Conservation (phyloP, 2,888 invertebrate species). For the Agrypnus murinus region DNA sequence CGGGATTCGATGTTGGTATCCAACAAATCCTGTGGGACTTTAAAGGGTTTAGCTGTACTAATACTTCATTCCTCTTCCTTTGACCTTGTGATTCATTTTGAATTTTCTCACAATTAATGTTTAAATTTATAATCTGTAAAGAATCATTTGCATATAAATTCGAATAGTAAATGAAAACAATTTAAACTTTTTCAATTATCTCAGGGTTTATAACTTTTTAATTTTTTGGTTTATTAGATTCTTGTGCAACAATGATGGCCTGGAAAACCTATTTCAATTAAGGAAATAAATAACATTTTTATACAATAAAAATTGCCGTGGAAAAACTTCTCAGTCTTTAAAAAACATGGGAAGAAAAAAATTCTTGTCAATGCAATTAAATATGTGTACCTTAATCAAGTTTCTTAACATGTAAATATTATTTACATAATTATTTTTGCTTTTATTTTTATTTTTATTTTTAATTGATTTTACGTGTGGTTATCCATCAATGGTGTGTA, state of each 20-base stretch:
- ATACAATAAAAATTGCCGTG: not conserved
- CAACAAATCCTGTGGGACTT: not conserved
- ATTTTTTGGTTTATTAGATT: conserved; percentile 7
- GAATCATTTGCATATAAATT: conserved; percentile 28
- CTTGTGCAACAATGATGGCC: not conserved
- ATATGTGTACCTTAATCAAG: not conserved
- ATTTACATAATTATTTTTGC: not conserved
- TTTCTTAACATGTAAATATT: not conserved
- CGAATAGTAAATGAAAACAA: conserved; percentile 15
- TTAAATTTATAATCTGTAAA: conserved; percentile 5
- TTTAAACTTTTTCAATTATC: conserved; percentile 32
- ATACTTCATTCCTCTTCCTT: not conserved
- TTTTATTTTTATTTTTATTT: no score
- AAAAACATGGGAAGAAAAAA: no score
- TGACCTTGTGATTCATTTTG: not conserved
- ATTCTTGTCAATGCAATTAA: no score
- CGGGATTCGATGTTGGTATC: conserved; percentile 6
- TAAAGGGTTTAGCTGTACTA: not conserved
- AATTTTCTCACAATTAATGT: conserved; percentile 9
- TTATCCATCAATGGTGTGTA: no score
- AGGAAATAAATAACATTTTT: not conserved
- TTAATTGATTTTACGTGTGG: no score
- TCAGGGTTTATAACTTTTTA: conserved; percentile 8
- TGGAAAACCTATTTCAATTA: not conserved
- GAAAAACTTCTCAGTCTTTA: not conserved